These are phyloP conservation scores for Leptopilina boulardi DNA, from an alignment of 1,140 invertebrate genomes.

Conservation along the genomic window DNA sequence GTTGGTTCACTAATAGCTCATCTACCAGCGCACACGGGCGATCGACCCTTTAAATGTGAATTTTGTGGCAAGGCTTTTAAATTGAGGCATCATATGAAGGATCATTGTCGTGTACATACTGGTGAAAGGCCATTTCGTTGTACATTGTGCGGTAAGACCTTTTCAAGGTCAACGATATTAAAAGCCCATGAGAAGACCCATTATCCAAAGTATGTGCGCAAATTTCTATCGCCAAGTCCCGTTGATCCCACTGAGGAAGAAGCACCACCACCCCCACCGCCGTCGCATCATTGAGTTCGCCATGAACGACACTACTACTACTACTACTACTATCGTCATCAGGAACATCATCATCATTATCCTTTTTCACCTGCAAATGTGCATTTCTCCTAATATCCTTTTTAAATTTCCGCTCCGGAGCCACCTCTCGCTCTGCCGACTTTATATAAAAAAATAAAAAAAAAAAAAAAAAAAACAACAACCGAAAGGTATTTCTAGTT, in stretches of 20 bases:
- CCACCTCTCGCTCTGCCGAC: constrained; percentile 50
- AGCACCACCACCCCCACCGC: constrained; percentile 77
- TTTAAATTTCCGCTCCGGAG: not conserved
- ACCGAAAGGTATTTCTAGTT: constrained; percentile 72
- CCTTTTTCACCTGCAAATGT: not conserved
- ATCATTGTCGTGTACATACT: constrained; percentile 93
- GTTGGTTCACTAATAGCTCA: constrained; percentile 90
- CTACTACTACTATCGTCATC: constrained; percentile 22
- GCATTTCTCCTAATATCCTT: constrained; percentile 44
- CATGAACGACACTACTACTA: constrained; percentile 41
- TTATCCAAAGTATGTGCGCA: constrained; percentile 91
- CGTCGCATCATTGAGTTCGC: constrained; percentile 50
- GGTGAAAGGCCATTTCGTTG: constrained; percentile 93
- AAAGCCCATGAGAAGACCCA: constrained; percentile 95
- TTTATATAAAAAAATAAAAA: no score
- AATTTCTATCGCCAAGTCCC: constrained; percentile 89
- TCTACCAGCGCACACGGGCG: constrained; percentile 91
- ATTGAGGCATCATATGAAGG: constrained; percentile 93
- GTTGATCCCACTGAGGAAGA: constrained; percentile 86
- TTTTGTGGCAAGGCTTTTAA: constrained; percentile 94
- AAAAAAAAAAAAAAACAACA: constrained; percentile 38
- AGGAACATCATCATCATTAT: not conserved
- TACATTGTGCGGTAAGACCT: constrained; percentile 91
- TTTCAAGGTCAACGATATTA: constrained; percentile 91
- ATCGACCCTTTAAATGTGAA: constrained; percentile 92